Evolutionary conservation across 1,140 invertebrate genomes (phyloP), one percentile per base, ranked within the genome.

Genomic region (Aphaenogaster floridana): DNA sequence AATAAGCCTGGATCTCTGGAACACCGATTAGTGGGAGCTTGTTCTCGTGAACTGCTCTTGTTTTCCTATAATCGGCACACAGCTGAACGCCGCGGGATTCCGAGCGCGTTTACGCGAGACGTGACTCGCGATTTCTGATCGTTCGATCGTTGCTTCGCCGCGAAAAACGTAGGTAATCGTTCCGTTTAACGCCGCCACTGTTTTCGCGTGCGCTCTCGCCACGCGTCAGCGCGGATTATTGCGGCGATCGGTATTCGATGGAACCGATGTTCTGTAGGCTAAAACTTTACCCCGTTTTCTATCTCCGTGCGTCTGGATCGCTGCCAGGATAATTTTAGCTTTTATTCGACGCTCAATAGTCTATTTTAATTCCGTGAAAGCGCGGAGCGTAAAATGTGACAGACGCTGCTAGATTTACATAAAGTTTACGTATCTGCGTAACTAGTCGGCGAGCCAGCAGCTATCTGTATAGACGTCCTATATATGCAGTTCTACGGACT

Each of bases 281-380:
- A 66, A 72, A 68, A 88, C 90, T 88, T 80, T 80, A 66, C 72
- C 76, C 77, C 34, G 54, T 89, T 91, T 89, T 89, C 90, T 86
- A 86, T 91, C 89, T 92, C 86, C 89, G 64, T 81, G 86, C 80
- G 52, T 92, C 87, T 93, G 92, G 92, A 93, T 92, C 87, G 91
- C 90, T 93, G 92, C 92, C 92, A 93, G 90, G 77, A 64, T 92
- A 93, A 92, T 92, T 93, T 93, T 93, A 92, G 92, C 88, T 91
- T 93, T 93, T 93, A 93, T 93, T 93, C 92, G 88, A 92, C 90
- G 92, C 90, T 92, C 92, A 90, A 93, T 91, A 90, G 91, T 90
- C 90, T 90, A 93, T 93, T 92, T 91, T 92, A 91, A 92, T 92
- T 93, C 91, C 59, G 86, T 89, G 90, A 93, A 92, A 90, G 87